Conservation (phyloP, 2,888 invertebrate genomes). For the Holacanthella duospinosa region DNA sequence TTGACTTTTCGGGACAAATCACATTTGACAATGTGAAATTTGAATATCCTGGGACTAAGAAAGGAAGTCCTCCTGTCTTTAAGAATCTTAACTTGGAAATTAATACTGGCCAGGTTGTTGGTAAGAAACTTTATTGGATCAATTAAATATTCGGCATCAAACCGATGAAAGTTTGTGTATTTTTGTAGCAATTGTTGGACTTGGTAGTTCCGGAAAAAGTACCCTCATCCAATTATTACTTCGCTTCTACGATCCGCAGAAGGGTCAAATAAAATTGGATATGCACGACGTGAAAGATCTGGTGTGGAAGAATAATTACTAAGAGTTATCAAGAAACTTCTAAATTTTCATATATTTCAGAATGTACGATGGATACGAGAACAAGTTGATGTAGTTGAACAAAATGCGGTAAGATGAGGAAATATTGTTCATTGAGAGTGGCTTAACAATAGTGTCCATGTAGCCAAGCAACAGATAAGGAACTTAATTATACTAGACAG, state of each 20-base stretch:
- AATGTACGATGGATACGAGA: neutral
- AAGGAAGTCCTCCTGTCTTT: slow-evolving; percentile 58
- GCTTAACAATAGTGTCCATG: too few relatives aligned
- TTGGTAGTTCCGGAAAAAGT: neutral
- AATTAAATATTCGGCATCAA: too few relatives aligned
- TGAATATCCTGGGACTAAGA: slow-evolving; percentile 66
- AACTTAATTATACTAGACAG: too few relatives aligned
- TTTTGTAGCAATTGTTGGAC: neutral
- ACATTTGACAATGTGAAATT: slow-evolving; percentile 58
- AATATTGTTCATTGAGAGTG: too few relatives aligned
- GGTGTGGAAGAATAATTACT: neutral
- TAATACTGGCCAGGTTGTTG: neutral
- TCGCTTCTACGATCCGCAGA: slow-evolving; percentile 3
- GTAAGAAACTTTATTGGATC: neutral
- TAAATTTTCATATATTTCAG: too few relatives aligned
- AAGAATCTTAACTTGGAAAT: neutral
- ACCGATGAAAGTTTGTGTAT: too few relatives aligned
- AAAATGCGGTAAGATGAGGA: neutral
- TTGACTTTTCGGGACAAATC: slow-evolving; percentile 56
- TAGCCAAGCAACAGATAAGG: too few relatives aligned
- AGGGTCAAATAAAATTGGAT: neutral
- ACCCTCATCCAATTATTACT: neutral
- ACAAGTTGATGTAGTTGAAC: neutral
- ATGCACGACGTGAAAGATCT: neutral
- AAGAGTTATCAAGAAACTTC: too few relatives aligned